Evolutionary conservation across 2,797 vertebrate species (phyloP).

Genomic region (Danionella dracula): DNA sequence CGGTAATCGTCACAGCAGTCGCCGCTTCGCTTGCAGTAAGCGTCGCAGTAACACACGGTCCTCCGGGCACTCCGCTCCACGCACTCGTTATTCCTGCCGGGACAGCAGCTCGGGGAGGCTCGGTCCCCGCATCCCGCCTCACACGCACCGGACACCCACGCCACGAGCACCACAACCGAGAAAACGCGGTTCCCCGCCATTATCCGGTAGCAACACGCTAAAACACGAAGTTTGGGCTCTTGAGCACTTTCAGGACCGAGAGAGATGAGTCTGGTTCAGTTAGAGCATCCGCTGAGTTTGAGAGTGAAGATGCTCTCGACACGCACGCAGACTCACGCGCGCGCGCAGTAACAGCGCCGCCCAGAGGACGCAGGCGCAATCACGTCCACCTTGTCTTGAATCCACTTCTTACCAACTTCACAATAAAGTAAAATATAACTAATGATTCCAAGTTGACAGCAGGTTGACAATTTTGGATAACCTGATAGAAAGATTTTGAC

Average conservation of each 20-base stretch:
- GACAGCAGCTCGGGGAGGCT: slow-evolving; percentile 70
- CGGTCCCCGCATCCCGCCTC: slow-evolving; percentile 69
- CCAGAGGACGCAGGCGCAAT: background rate
- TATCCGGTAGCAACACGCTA: background rate
- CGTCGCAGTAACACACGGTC: slow-evolving; percentile 78
- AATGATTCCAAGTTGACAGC: too few relatives aligned
- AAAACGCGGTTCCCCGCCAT: background rate
- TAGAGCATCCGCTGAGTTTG: background rate
- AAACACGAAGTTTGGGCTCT: background rate
- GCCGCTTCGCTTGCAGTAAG: slow-evolving; percentile 76
- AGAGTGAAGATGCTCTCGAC: background rate
- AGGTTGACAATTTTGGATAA: too few relatives aligned
- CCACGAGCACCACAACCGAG: slow-evolving; percentile 4
- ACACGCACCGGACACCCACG: slow-evolving; percentile 51
- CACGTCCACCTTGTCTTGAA: background rate
- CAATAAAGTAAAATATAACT: too few relatives aligned
- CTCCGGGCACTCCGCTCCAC: slow-evolving; percentile 56
- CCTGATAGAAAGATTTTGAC: too few relatives aligned
- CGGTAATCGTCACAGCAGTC: slow-evolving; percentile 78
- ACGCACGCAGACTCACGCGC: background rate
- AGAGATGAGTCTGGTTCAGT: background rate
- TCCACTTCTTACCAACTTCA: too few relatives aligned
- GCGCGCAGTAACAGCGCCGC: background rate
- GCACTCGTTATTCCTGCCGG: slow-evolving; percentile 78
- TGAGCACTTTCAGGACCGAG: background rate